These are phyloP conservation scores for Atherinosoma microstoma DNA, from an alignment of 2,797 vertebrate genomes.

Conservation along the genomic window DNA sequence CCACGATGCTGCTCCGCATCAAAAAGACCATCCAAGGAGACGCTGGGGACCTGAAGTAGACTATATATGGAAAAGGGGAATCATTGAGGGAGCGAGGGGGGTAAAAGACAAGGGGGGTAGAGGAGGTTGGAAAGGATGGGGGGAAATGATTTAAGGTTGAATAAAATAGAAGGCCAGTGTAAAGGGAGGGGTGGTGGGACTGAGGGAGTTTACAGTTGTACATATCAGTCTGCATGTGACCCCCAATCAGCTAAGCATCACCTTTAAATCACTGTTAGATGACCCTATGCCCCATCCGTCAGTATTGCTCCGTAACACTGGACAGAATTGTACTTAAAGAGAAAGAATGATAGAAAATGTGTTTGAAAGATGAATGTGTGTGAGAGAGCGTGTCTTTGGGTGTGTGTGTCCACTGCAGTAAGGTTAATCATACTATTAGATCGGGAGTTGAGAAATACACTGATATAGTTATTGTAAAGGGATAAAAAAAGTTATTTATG, in stretches of 20 bases:
- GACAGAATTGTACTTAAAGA: constrained; percentile 41
- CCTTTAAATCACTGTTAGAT: constrained; percentile 54
- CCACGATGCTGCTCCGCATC: constrained; percentile 98
- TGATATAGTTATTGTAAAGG: constrained; percentile 40
- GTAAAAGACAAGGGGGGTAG: neutral
- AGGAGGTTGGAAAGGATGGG: neutral
- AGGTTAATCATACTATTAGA: constrained; percentile 36
- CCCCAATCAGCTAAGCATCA: constrained; percentile 54
- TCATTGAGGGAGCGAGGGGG: neutral
- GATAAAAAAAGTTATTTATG: constrained; percentile 59
- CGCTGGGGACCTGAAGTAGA: constrained; percentile 92
- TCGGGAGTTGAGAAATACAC: constrained; percentile 43
- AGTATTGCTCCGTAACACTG: constrained; percentile 65
- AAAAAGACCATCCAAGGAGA: constrained; percentile 98
- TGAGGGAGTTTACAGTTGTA: constrained; percentile 70
- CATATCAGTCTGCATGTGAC: constrained; percentile 81
- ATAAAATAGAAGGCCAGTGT: neutral
- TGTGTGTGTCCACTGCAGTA: constrained; percentile 42
- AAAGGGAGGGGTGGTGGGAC: constrained; percentile 15
- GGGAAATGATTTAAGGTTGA: neutral
- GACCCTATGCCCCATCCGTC: constrained; percentile 47
- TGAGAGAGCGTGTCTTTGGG: constrained; percentile 24
- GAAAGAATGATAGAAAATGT: constrained; percentile 19
- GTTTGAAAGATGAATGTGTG: constrained; percentile 14
- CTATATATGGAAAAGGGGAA: neutral